These are phyloP conservation scores for Tragelaphus scriptus DNA, from an alignment of 2,113 vertebrate species.

Conservation along the genomic window DNA sequence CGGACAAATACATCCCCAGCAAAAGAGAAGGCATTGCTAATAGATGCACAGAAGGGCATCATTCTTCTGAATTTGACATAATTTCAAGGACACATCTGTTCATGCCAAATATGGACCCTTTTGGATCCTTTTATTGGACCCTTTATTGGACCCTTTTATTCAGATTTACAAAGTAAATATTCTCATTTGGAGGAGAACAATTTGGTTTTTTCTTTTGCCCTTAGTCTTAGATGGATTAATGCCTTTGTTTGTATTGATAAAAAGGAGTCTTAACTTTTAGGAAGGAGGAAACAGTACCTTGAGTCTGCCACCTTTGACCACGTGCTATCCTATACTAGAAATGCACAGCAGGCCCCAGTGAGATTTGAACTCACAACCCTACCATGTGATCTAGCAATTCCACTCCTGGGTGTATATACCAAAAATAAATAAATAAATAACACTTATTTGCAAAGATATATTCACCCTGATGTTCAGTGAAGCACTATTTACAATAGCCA, in stretches of 20 bases:
- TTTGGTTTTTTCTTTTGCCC: not conserved
- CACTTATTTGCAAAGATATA: not conserved
- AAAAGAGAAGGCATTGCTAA: not conserved
- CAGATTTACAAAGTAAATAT: not conserved
- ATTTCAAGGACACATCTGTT: not conserved
- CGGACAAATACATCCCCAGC: not conserved
- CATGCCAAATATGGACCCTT: not conserved
- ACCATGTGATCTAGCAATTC: not conserved
- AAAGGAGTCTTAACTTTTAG: not conserved
- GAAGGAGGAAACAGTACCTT: not conserved
- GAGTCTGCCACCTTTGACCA: not conserved
- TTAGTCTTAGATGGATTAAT: not conserved
- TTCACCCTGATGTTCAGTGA: not conserved
- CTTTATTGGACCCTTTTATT: not conserved
- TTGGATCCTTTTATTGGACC: not conserved
- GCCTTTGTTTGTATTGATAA: not conserved
- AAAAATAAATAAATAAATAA: not conserved
- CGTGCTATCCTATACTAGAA: not conserved
- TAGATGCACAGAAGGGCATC: accelerated
- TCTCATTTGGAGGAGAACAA: not conserved
- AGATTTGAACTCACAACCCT: not conserved
- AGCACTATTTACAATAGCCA: not conserved
- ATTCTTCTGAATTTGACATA: not conserved
- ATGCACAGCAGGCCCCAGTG: not conserved
- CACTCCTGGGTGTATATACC: not conserved